phyloP scores from a whole-genome alignment of 2,113 vertebrate species.

The Erinaceus europaeus region DNA sequence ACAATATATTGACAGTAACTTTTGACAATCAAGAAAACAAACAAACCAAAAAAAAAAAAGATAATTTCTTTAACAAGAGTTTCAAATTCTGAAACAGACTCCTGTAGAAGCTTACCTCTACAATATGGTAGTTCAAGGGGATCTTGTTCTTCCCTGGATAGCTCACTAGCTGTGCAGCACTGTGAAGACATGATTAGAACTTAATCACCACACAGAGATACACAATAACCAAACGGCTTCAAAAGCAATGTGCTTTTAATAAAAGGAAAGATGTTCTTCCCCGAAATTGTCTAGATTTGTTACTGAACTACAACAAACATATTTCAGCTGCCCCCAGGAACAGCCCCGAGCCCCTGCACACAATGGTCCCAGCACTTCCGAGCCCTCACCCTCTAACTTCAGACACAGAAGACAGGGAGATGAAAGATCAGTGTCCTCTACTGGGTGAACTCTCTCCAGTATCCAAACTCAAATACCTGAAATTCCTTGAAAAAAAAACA shows the following conservation, averaged over 20 bases:
- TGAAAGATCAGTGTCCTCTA: too few relatives aligned
- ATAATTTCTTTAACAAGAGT: too few relatives aligned
- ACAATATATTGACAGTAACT: conserved; percentile 10
- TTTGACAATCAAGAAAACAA: too few relatives aligned
- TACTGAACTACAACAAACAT: conserved; percentile 11
- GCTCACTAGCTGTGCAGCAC: conserved; percentile 96
- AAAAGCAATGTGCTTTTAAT: conserved; percentile 2
- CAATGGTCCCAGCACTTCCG: too few relatives aligned
- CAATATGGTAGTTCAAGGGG: conserved; percentile 98
- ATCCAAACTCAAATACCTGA: too few relatives aligned
- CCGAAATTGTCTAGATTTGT: conserved; percentile 23
- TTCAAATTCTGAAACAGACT: neutral
- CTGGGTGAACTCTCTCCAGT: too few relatives aligned
- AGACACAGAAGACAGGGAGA: too few relatives aligned
- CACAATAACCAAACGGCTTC: neutral
- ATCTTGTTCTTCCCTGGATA: conserved; percentile 99
- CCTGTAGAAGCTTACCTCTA: conserved; percentile 88
- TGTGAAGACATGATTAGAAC: conserved; percentile 67
- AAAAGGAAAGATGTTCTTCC: neutral
- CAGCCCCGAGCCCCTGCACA: too few relatives aligned
- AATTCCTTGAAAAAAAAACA: too few relatives aligned
- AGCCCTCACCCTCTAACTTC: too few relatives aligned
- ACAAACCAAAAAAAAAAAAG: too few relatives aligned
- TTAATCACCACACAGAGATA: conserved; percentile 18
- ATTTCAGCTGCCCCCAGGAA: neutral